Conservation (phyloP, 2,888 invertebrate genomes). For the Drosophila affinis region DNA sequence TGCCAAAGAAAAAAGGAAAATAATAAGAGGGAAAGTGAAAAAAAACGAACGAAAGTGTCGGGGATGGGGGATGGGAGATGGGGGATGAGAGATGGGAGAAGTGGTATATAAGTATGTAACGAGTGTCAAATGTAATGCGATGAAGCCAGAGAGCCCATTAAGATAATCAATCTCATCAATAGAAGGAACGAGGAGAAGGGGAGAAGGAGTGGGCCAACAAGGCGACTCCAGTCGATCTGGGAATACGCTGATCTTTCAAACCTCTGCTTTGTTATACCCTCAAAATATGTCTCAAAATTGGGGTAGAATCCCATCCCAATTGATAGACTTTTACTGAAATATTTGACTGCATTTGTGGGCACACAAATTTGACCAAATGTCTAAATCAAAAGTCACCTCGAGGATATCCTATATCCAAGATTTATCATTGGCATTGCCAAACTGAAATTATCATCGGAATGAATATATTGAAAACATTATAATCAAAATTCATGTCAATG, state of each 20-base stretch:
- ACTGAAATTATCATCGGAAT: too few relatives aligned
- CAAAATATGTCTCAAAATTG: too few relatives aligned
- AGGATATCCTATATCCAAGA: too few relatives aligned
- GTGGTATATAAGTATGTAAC: not conserved
- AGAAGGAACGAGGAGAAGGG: too few relatives aligned
- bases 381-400: too few relatives aligned
- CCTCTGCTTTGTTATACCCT: too few relatives aligned
- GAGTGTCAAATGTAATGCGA: conserved; percentile 6
- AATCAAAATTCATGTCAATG: not conserved
- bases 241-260: not conserved
- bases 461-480: too few relatives aligned
- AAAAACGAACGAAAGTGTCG: conserved; percentile 1
- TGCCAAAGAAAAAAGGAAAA: conserved; percentile 24
- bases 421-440: too few relatives aligned
- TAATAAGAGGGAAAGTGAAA: conserved; percentile 30
- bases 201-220: not conserved
- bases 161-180: conserved; percentile 47
- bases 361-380: too few relatives aligned
- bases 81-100: not conserved
- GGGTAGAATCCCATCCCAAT: too few relatives aligned
- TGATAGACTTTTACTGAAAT: too few relatives aligned
- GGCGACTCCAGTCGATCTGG: conserved; percentile 1
- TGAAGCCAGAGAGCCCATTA: conserved; percentile 38
- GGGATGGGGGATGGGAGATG: conserved; percentile 18
- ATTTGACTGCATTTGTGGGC: too few relatives aligned